Base-by-base conservation (phyloP, 1,140 invertebrate species). In the Hermetia illucens region DNA sequence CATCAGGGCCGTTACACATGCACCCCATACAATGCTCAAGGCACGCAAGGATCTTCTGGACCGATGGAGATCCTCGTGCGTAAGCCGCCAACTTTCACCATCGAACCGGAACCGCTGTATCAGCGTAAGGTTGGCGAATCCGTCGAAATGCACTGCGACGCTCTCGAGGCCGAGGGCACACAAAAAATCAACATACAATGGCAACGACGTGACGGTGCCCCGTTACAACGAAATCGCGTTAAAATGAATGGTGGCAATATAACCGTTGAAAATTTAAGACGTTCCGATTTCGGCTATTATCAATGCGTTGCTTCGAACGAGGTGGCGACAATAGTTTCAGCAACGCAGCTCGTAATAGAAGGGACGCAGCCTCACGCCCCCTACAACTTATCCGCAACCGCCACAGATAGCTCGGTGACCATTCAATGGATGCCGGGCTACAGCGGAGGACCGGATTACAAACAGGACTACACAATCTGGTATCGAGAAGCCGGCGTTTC, bases 281-380 rank as follows among this genome's bases (percentile, higher is more conserved):
- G 91, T 22, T 75, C 80, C 32, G 93, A 98, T 64, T 91, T 95
- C 58, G 92, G 91, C 5, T 79, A 77, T 50, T 96, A 96, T 61
- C 88, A 96, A 61, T 96, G 93, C 63, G 79, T 94, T 36, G 87
- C 88, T 3, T 79, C 78, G 39, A 97, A 96, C 62, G 89, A 94
- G 66, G 86, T 95, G 40, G 89, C 90, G 29, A 93, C 88, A 2
- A 81, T 96, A 52, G 80, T 91, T 21, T 77, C 83, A 4, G 73
- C 79, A 30, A 93, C 91, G 13, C 83, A 91, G 52, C 67, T 98
- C 34, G 84, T 93, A 41, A 84, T 96, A 38, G 89, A 95, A 66
- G 90, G 87, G 37, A 95, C 91, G 3, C 90, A 93, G 54, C 92
- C 92, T 4, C 91, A 96, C 62, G 89, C 91, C 21, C 92, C 93